Base-by-base conservation (phyloP, 2,113 vertebrate species). In the Antechinus flavipes region DNA sequence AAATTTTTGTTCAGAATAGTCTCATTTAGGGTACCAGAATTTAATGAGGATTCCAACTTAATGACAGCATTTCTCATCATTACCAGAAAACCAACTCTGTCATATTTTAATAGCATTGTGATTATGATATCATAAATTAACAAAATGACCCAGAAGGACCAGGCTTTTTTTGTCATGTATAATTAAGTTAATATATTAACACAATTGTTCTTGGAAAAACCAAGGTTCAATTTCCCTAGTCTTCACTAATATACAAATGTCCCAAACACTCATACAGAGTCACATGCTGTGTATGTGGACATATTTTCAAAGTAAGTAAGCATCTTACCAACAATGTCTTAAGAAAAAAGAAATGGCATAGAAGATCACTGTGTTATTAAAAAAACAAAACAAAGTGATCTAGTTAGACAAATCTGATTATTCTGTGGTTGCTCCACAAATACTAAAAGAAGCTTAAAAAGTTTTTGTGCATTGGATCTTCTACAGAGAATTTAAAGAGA, bases 61-160 rank as follows among this genome's bases (percentile, higher is more conserved):
- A 97, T 90, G 84, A 76, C 27, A 91, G 54, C 8, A 56, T 96
- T 97, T 93, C 25, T 47, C 93, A 91, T 54, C 89, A 95, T 92
- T 97, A 84, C 16, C 47, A 90, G 10, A 94, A 55, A 84, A 97
- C 47, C 46, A 46, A 27, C 54, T 23, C 2, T 53, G 42, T 26
- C n/a, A 9, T 52, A 3, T 19, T 93, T 27, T 96, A 93, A 93
- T 54, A 90, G 24, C 19, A 61, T 97, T 56, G 22, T 93, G 55
- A 94, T 93, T 90, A 61, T 55, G 22, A 92, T 92, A 53, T 68
- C 61, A 92, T 92, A 97, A 97, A 93, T 91, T 22, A 96, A 0
- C 27, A 0, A 19, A 93, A 30, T 0, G 90, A 0, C 95, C 89
- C 93, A 42, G 35, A 94, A 46, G 94, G 90, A 9, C 2, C 90